These are phyloP conservation scores for Trichomycterus rosablanca DNA, from an alignment of 2,113 vertebrate species.

Conservation along the genomic window DNA sequence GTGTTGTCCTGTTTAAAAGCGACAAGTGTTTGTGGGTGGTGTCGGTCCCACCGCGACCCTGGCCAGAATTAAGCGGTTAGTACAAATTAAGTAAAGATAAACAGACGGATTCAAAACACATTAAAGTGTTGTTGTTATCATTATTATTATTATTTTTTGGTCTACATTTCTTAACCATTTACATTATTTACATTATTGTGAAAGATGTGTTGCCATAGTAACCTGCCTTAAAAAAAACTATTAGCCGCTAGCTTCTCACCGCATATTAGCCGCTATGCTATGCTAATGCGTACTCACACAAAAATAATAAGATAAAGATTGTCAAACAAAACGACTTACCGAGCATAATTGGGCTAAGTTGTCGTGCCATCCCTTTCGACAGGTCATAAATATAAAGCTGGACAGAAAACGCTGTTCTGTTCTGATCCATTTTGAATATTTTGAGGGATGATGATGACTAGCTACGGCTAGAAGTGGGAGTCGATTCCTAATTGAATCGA, in stretches of 20 bases:
- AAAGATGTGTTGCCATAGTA: background rate
- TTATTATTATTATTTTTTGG: too few relatives aligned
- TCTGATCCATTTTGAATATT: slow-evolving; percentile 59
- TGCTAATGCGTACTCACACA: background rate
- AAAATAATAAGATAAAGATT: slow-evolving; percentile 24
- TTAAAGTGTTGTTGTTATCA: too few relatives aligned
- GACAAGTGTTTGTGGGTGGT: too few relatives aligned
- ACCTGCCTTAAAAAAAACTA: background rate
- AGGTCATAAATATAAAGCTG: slow-evolving; percentile 95
- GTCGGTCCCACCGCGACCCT: too few relatives aligned
- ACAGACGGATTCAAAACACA: too few relatives aligned
- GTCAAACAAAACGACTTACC: slow-evolving; percentile 70
- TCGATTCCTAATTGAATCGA: background rate
- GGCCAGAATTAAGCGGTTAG: too few relatives aligned
- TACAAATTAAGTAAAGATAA: too few relatives aligned
- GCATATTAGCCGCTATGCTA: background rate
- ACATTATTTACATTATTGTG: too few relatives aligned
- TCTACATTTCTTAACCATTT: too few relatives aligned
- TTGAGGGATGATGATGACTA: background rate
- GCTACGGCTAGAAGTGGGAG: background rate
- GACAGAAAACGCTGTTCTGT: slow-evolving; percentile 65
- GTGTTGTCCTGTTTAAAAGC: too few relatives aligned
- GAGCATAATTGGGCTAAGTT: slow-evolving; percentile 92
- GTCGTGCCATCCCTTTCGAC: slow-evolving; percentile 90
- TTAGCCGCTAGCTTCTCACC: slow-evolving; percentile 7